Percentiles rank a stretch among this genome's conserved stretches.
These are phyloP conservation scores for Cyrtodaria siliqua DNA, from an alignment of 2,888 invertebrate species.

Conservation along the genomic window DNA sequence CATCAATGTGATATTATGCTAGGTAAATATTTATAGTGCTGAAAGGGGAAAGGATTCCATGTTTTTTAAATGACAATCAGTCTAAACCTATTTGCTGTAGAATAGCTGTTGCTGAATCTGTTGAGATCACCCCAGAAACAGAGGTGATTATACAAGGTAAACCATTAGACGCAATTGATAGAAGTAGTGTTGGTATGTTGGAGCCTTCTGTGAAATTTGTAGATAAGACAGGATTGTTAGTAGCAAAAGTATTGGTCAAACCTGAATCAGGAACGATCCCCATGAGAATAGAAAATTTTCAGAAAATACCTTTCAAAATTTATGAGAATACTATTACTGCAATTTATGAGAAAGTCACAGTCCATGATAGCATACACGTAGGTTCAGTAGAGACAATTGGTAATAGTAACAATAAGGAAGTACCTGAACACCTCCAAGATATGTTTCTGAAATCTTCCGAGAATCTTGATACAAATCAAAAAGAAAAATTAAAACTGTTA, in stretches of 20 bases:
- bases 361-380: background rate
- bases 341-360: background rate
- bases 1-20: constrained; percentile 26
- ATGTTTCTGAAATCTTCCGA: constrained; percentile 12
- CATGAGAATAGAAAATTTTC: constrained; percentile 16
- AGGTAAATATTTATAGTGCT: constrained; percentile 13
- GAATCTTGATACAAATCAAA: constrained; percentile 6
- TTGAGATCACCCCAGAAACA: constrained; percentile 16
- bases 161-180: constrained; percentile 11
- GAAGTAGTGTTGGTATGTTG: constrained; percentile 10
- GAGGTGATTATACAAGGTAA: constrained; percentile 23
- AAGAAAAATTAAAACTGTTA: constrained; percentile 9
- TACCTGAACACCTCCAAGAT: constrained; percentile 18
- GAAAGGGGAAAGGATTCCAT: constrained; percentile 18
- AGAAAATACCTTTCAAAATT: constrained; percentile 6
- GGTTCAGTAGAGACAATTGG: background rate
- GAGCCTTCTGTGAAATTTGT: constrained; percentile 17
- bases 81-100: constrained; percentile 10
- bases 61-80: constrained; percentile 13
- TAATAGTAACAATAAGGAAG: background rate
- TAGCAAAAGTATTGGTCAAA: constrained; percentile 17
- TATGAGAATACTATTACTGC: constrained; percentile 11
- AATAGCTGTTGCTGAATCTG: constrained; percentile 23
- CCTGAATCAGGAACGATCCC: constrained; percentile 5
- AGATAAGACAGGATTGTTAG: constrained; percentile 24